These are phyloP conservation scores for Catajapyx aquilonaris DNA, from an alignment of 1,140 invertebrate genomes.

Conservation along the genomic window DNA sequence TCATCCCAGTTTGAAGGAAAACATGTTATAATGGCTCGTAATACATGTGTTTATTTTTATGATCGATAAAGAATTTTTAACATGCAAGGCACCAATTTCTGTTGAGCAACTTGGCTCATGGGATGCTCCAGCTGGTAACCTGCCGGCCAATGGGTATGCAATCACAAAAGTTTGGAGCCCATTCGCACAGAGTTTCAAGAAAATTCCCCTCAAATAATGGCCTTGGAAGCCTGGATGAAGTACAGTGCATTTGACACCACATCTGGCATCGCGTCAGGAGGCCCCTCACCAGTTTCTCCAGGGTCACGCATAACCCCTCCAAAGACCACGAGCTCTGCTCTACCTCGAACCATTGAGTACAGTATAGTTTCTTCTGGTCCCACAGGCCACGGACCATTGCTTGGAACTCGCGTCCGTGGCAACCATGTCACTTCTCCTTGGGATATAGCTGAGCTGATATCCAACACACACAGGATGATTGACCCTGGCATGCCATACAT, in stretches of 20 bases:
- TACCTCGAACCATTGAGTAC: slow-evolving; percentile 69
- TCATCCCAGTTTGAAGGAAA: too few species aligned
- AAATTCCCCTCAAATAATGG: too few species aligned
- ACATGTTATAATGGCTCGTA: too few species aligned
- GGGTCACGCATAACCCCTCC: slow-evolving; percentile 70
- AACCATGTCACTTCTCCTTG: slow-evolving; percentile 45
- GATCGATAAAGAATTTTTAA: too few species aligned
- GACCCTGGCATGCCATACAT: slow-evolving; percentile 25
- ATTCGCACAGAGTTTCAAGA: too few species aligned
- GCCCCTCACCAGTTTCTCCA: slow-evolving; percentile 22
- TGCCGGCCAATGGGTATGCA: too few species aligned
- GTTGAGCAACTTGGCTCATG: too few species aligned
- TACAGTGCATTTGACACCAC: slow-evolving; percentile 57
- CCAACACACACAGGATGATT: slow-evolving; percentile 64
- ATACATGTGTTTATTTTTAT: too few species aligned
- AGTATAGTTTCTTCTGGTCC: slow-evolving; percentile 75
- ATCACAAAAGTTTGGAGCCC: too few species aligned
- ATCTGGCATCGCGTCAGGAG: slow-evolving; percentile 20
- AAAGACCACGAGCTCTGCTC: slow-evolving; percentile 83
- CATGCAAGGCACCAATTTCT: too few species aligned
- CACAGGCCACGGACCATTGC: slow-evolving; percentile 28
- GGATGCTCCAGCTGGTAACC: too few species aligned
- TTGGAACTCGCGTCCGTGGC: slow-evolving; percentile 31
- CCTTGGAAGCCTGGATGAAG: slow-evolving; percentile 50
- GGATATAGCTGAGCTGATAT: slow-evolving; percentile 46